Base-by-base conservation (phyloP, 2,888 invertebrate species). In the Nymphalis c-album region DNA sequence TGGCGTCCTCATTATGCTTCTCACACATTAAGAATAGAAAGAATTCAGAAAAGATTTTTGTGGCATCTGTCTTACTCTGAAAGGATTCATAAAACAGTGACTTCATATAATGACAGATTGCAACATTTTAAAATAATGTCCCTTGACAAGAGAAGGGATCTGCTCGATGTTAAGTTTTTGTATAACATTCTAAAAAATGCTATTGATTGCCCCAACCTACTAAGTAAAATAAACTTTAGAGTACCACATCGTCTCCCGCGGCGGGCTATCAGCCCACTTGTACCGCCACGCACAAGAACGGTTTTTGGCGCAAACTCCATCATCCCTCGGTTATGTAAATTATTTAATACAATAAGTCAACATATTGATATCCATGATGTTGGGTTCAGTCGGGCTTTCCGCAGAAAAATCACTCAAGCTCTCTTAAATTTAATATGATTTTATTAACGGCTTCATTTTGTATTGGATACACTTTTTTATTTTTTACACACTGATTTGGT, bases 1-100 rank as follows among this genome's bases (percentile, higher is more conserved):
- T 63, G 46, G 63, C 26, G 53, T 3, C 67, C 63, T 45, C 67
- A 67, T 18, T 67, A 57, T 16, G 55, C 60, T 53, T 31, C 35
- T 6, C 26, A 66, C 16, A 31, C 2, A 17, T 58, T 61, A 48
- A 60, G 61, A 35, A n/a, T 61, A 57, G 57, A 51, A 26, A 35
- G 66, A 5, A 20, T 62, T 18, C 58, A 62, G 22, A 66, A 66
- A 26, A 55, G 58, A 4, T 66, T 66, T 10, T 6, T 64, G 7
- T 48, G 48, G 48, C 48, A 48, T 18, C n/a, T 48, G n/a, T 48
- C 48, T 45, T 60, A 46, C 47, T 26, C 46, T 17, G 26, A 22
- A 47, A 26, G 47, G 26, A 31, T 47, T 6, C n/a, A 47, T 16
- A 60, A 47, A 47, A 45, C 45, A 47, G 17, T 20, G 8, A 22